phyloP scores from a whole-genome alignment of 2,113 vertebrate species.

The Mustelus asterias region DNA sequence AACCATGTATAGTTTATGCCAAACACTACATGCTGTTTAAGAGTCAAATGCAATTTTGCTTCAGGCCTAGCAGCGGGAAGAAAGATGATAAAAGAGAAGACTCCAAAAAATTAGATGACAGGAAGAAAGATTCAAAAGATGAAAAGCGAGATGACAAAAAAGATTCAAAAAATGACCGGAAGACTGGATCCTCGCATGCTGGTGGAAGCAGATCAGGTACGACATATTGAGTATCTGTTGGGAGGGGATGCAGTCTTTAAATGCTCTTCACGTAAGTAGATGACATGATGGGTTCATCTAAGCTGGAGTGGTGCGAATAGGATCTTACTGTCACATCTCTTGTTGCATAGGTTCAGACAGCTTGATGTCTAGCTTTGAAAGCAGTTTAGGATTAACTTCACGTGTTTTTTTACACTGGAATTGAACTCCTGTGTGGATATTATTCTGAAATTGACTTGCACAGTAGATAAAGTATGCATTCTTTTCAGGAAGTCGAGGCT shows the following conservation, averaged over 20 bases:
- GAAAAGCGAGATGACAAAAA: constrained; percentile 63
- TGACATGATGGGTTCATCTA: neutral
- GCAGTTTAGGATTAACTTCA: neutral
- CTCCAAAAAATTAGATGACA: constrained; percentile 46
- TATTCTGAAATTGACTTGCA: neutral
- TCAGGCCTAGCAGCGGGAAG: constrained; percentile 61
- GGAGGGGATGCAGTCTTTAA: neutral
- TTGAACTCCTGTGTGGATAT: neutral
- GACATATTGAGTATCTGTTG: neutral
- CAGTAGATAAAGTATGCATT: neutral
- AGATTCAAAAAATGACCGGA: constrained; percentile 47
- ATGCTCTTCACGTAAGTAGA: neutral
- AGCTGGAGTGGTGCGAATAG: neutral
- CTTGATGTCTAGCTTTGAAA: neutral
- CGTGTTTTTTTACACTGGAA: neutral
- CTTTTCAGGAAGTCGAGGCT: constrained; percentile 58
- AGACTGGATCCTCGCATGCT: constrained; percentile 49
- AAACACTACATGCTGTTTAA: neutral
- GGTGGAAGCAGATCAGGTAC: constrained; percentile 62
- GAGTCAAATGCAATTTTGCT: neutral
- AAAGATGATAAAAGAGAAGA: constrained; percentile 67
- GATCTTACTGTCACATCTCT: neutral
- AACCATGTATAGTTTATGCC: neutral
- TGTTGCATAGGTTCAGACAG: neutral
- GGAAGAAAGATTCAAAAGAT: constrained; percentile 65